A percentile compares a stretch with the other conserved stretches of the same genome.
Evolutionary conservation across 2,113 vertebrate species (phyloP).

Genomic region (Saguinus midas): DNA sequence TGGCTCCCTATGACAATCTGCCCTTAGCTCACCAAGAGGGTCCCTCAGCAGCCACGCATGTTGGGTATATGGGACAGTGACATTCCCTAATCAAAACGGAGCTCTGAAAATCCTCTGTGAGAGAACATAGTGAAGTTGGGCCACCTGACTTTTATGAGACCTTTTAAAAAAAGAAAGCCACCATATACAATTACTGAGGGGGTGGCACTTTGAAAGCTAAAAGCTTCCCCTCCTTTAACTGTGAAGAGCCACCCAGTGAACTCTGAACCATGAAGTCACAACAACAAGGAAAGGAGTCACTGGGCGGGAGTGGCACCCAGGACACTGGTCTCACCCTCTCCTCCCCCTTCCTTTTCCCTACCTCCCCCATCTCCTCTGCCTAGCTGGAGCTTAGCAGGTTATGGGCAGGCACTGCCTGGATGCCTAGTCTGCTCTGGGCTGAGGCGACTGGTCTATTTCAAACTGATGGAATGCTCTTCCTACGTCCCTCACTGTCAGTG

Average conservation of each 20-base stretch:
- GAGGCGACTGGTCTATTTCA: background rate
- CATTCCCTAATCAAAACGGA: background rate
- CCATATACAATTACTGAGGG: background rate
- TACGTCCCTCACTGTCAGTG: background rate
- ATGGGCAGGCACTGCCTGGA: background rate
- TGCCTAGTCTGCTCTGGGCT: background rate
- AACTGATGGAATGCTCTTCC: background rate
- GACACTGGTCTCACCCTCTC: background rate
- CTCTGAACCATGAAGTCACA: background rate
- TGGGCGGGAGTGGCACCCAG: background rate
- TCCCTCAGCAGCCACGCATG: background rate
- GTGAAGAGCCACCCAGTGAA: background rate
- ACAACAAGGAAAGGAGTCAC: background rate
- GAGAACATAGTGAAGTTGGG: background rate
- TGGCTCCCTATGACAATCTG: background rate
- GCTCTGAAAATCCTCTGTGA: background rate
- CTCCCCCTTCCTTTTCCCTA: background rate
- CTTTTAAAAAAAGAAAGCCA: slow-evolving; percentile 1
- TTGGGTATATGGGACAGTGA: background rate
- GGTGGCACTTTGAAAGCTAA: background rate
- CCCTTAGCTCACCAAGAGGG: background rate
- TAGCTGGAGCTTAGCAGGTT: background rate
- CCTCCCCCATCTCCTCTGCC: background rate
- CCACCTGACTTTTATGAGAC: background rate
- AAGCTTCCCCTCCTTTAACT: background rate